Evolutionary conservation across 2,888 invertebrate species (phyloP).

Genomic region (Tetropium fuscum): DNA sequence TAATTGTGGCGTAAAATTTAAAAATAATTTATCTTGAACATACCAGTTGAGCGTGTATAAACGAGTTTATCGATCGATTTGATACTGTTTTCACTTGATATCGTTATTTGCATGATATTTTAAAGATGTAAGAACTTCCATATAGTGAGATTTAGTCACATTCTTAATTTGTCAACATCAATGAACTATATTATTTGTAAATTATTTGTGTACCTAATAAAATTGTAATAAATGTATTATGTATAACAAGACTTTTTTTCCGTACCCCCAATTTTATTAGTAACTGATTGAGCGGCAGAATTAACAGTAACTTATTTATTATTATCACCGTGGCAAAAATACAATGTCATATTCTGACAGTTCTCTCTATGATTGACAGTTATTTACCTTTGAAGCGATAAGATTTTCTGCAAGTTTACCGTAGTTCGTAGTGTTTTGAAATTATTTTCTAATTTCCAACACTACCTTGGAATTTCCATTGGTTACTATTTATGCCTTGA

Average conservation of each 20-base stretch:
- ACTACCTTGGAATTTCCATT: too few species aligned
- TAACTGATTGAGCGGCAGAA: too few species aligned
- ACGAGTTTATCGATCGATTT: conserved; percentile 4
- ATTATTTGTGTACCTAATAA: conserved; percentile 61
- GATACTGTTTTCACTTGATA: neutral
- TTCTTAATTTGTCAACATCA: conserved; percentile 31
- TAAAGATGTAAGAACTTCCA: conserved; percentile 22
- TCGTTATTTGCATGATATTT: conserved; percentile 11
- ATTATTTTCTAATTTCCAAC: too few species aligned
- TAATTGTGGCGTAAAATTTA: conserved; percentile 15
- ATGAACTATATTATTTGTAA: conserved; percentile 59
- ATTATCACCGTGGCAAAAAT: too few species aligned
- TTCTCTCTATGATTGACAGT: too few species aligned
- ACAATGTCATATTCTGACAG: too few species aligned
- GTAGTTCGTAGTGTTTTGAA: too few species aligned
- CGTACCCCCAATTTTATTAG: neutral
- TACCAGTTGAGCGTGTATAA: conserved; percentile 11
- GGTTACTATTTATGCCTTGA: too few species aligned
- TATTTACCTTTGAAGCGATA: too few species aligned
- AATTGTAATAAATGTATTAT: conserved; percentile 58
- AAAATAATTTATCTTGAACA: conserved; percentile 15
- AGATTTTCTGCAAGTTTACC: too few species aligned
- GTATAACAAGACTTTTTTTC: conserved; percentile 40
- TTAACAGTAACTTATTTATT: too few species aligned
- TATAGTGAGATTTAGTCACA: conserved; percentile 33